Percentiles rank a stretch among this genome's conserved stretches.
Conservation (phyloP, 1,140 invertebrate genomes). For the Gryllus bimaculatus region DNA sequence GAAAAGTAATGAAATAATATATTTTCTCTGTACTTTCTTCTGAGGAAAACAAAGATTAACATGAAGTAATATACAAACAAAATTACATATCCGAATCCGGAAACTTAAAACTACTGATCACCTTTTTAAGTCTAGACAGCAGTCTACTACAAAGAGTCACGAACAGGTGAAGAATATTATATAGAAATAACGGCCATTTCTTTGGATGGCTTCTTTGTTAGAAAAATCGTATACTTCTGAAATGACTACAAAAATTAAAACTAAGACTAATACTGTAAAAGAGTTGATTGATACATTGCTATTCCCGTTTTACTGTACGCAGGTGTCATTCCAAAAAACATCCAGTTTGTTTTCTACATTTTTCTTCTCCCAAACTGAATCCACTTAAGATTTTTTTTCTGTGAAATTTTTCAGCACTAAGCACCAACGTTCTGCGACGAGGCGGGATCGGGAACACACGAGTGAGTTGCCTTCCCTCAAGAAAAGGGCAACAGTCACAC, state of each 20-base stretch:
- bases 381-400: neutral
- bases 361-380: neutral
- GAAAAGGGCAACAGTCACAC: neutral
- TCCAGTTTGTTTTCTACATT: neutral
- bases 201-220: conserved; percentile 4
- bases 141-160: neutral
- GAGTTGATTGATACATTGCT: neutral
- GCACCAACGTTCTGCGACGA: neutral
- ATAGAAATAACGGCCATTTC: neutral
- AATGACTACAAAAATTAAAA: conserved; percentile 6
- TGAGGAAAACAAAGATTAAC: neutral
- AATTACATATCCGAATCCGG: conserved; percentile 4
- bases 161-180: neutral
- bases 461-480: neutral
- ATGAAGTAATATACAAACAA: conserved; percentile 1
- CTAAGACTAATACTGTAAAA: conserved; percentile 5
- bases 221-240: neutral
- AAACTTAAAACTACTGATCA: conserved; percentile 2
- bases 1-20: neutral
- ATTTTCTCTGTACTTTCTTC: neutral
- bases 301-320: neutral
- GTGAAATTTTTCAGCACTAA: neutral
- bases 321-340: neutral
- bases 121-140: neutral
- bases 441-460: neutral